Base-by-base conservation (phyloP, 1,140 invertebrate genomes). In the Drosophila yakuba region DNA sequence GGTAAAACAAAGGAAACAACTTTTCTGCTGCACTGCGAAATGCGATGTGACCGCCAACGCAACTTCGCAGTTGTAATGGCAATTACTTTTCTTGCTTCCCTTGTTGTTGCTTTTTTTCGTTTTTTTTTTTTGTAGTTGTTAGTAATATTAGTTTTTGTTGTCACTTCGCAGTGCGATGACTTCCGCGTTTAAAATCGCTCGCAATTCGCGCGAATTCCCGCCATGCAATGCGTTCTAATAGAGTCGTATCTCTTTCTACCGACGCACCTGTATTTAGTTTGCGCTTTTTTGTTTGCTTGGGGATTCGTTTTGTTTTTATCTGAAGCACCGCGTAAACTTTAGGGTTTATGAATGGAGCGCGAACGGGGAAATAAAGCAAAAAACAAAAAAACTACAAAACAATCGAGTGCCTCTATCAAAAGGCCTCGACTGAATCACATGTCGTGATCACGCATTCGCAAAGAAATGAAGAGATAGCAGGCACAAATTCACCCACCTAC, bases 1-100 rank as follows among this genome's bases (percentile, higher is more conserved):
- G 52, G 52, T 51, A 58, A 77, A 85, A 85, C 81, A 85, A 85
- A 85, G 82, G 50, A 71, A 85, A 62, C 74, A 69, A 78, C 47
- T 85, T 85, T 69, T 80, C 59, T 58, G 71, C 59, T 47, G 52
- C 60, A 69, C 41, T 68, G 25, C 71, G 28, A 64, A 64, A 7
- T 48, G 71, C 55, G 43, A 51, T 59, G 48, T 73, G 81, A 78
- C 77, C 80, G 82, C 81, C 81, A 84, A 80, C 66, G 76, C 66
- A 66, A 76, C 73, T 74, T 72, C 60, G 67, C 60, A 64, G 52
- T 69, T 59, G 69, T 43, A 58, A 71, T 71, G 41, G 58, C 44
- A 71, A 41, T 44, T 64, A 50, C 43, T 62, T 28, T 52, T 32
- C 44, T 67, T 54, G 62, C 36, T 51, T 11, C 25, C 25, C 28